Base-by-base conservation (phyloP, 2,797 vertebrate genomes). In the Chloroceryle amazona region DNA sequence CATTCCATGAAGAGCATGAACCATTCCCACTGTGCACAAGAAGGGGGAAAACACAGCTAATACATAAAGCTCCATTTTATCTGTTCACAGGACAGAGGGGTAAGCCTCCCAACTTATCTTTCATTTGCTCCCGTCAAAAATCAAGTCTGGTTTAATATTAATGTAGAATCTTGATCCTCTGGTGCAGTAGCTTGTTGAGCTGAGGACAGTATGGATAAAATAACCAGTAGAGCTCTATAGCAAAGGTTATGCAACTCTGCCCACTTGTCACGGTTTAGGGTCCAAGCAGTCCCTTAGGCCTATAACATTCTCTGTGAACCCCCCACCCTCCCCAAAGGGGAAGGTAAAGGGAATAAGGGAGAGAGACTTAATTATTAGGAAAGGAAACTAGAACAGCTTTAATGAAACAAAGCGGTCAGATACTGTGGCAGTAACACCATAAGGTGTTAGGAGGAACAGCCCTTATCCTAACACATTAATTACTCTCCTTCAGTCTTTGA, bases 11-110 rank as follows among this genome's bases (percentile, higher is more conserved):
- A n/a, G 26, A 68, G 6, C 1, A 31, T 29, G 86, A 44, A 6
- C 13, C 25, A 3, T 19, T n/a, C 33, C 65, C 29, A 42, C 19
- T 17, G 2, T 3, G 33, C 54, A 17, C 0, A 2, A 63, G 49
- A 25, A 75, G 15, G 25, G 19, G 21, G 21, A 55, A 29, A 37
- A 5, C 29, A 19, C 35, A 18, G 47, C 16, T 13, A 4, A 9
- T 1, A 3, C 70, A 19, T 11, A 16, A 57, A 37, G 26, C 54
- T 42, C 13, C 49, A 3, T 10, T 42, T 13, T 25, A 31, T 4
- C 35, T 57, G 13, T 68, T 52, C 3, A 0, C 47, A 37, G 6
- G 3, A 41, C 5, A 6, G 21, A 73, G 21, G 17, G 4, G 7
- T 6, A 72, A 55, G 6, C 5, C 51, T 71, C 67, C 9, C 33